Conservation (phyloP, 2,113 vertebrate species). For the Tachysurus vachellii region DNA sequence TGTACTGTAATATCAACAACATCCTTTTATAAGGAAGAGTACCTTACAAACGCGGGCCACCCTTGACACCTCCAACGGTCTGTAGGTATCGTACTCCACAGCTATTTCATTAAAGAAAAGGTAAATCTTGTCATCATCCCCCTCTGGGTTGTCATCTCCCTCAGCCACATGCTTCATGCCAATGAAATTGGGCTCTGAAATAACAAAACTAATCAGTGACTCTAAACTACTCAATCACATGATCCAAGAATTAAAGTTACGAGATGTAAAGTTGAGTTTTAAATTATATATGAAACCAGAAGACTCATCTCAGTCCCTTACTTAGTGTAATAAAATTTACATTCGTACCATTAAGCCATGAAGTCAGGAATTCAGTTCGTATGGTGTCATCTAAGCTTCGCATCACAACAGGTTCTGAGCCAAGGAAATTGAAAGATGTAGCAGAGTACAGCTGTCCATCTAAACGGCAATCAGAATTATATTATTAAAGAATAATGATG, state of each 20-base stretch:
- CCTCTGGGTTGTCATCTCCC: slow-evolving; percentile 59
- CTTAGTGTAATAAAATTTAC: neutral
- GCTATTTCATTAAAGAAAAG: slow-evolving; percentile 83
- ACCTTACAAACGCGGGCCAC: slow-evolving; percentile 78
- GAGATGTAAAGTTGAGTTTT: neutral
- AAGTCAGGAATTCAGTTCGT: slow-evolving; percentile 73
- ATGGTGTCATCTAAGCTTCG: slow-evolving; percentile 64
- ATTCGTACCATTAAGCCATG: slow-evolving; percentile 75
- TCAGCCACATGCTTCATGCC: slow-evolving; percentile 74
- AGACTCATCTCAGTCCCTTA: neutral
- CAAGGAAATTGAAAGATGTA: slow-evolving; percentile 80
- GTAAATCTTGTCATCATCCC: slow-evolving; percentile 81
- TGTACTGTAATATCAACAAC: neutral
- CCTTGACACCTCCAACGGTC: slow-evolving; percentile 75
- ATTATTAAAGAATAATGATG: neutral
- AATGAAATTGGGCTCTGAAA: slow-evolving; percentile 80
- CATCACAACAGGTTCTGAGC: slow-evolving; percentile 72
- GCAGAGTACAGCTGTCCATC: slow-evolving; percentile 77
- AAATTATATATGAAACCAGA: neutral
- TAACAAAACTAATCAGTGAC: slow-evolving; percentile 1
- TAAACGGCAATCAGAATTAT: slow-evolving; percentile 47
- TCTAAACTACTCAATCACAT: neutral
- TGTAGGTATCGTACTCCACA: slow-evolving; percentile 79
- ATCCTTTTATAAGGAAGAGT: neutral
- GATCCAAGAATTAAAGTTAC: neutral